A percentile compares a stretch with the other conserved stretches of the same genome.
phyloP scores from a whole-genome alignment of 2,888 invertebrate genomes.

The Gastracanthus pulcherrimus region DNA sequence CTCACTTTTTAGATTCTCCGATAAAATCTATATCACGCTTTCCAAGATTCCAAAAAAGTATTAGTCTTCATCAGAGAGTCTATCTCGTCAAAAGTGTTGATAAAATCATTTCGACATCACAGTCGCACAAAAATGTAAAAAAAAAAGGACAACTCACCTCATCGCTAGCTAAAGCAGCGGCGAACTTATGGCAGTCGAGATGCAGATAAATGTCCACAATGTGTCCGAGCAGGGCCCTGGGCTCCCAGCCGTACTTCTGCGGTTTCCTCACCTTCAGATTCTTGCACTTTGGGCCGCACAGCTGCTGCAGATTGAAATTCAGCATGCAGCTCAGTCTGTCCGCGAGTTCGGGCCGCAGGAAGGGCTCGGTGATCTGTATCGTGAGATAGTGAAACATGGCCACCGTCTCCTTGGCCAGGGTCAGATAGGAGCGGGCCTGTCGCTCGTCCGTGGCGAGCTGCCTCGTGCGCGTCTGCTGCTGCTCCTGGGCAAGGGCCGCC shows the following conservation, averaged over 20 bases:
- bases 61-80: no score
- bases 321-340: slow-evolving; percentile 98
- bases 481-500: slow-evolving; percentile 83
- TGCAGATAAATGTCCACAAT: slow-evolving; percentile 98
- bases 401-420: slow-evolving; percentile 95
- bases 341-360: slow-evolving; percentile 94
- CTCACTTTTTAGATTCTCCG: no score
- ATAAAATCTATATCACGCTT: no score
- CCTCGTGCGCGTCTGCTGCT: slow-evolving; percentile 87
- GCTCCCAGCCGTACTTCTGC: slow-evolving; percentile 98
- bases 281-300: slow-evolving; percentile 97
- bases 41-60: no score
- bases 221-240: slow-evolving; percentile 92
- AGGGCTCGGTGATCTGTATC: slow-evolving; percentile 95
- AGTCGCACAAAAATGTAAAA: background rate
- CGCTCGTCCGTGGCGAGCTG: slow-evolving; percentile 91
- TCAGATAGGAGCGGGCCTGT: slow-evolving; percentile 93
- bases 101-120: background rate
- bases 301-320: slow-evolving; percentile 97
- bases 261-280: slow-evolving; percentile 94
- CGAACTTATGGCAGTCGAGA: slow-evolving; percentile 94
- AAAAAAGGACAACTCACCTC: slow-evolving; percentile 82
- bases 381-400: slow-evolving; percentile 99
- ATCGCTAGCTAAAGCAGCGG: slow-evolving; percentile 95
- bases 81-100: no score